A percentile compares a stretch with the other conserved stretches of the same genome.
Conservation (phyloP, 2,113 vertebrate species). For the Plotosus lineatus region DNA sequence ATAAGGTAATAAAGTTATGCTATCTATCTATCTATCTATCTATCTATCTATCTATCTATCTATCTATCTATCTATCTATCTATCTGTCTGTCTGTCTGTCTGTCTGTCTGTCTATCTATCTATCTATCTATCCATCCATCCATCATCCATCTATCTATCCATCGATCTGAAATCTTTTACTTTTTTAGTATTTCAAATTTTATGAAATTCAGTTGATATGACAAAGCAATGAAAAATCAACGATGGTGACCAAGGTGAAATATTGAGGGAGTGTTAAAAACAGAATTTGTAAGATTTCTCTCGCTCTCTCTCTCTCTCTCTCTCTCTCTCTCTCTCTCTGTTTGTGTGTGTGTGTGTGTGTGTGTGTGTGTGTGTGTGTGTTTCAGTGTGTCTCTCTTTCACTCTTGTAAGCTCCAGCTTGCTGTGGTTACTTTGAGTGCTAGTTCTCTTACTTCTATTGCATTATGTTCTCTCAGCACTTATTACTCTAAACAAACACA, state of each 20-base stretch:
- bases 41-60: too few relatives aligned
- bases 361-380: background rate
- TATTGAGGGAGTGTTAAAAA: background rate
- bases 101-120: too few relatives aligned
- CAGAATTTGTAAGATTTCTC: background rate
- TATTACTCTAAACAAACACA: conserved; percentile 14
- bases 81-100: too few relatives aligned
- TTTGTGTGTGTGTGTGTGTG: background rate
- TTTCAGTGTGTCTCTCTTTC: background rate
- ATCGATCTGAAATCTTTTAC: too few relatives aligned
- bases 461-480: conserved; percentile 53
- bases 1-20: background rate
- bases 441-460: conserved; percentile 41
- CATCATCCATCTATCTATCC: too few relatives aligned
- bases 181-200: too few relatives aligned
- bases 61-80: too few relatives aligned
- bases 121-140: too few relatives aligned
- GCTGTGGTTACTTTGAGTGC: conserved; percentile 16
- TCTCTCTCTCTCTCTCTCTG: background rate
- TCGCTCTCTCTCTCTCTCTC: background rate
- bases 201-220: background rate
- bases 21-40: background rate
- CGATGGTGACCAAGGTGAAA: background rate
- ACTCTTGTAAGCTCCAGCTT: conserved; percentile 34
- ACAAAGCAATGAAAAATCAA: background rate